phyloP scores from a whole-genome alignment of 2,888 invertebrate genomes.

The Corythucha ciliata region DNA sequence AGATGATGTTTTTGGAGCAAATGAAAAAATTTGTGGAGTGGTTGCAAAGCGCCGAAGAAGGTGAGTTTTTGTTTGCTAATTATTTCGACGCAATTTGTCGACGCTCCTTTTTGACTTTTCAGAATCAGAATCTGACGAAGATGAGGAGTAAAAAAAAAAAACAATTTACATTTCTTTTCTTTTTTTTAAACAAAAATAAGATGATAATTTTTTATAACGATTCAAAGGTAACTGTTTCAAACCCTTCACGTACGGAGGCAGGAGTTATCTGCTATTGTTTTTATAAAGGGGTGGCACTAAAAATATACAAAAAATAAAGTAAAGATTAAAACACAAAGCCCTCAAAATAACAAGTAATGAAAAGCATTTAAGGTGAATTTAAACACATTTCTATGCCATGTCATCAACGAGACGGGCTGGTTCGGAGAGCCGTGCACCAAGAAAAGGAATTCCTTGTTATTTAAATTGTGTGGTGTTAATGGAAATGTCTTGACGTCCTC shows the following conservation, averaged over 20 bases:
- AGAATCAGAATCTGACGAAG: slow-evolving; percentile 52
- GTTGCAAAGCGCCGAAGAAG: slow-evolving; percentile 94
- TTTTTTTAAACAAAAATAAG: no score
- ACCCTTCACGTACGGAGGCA: neutral
- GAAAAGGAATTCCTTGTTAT: neutral
- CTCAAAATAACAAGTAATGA: no score
- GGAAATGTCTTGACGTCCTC: neutral
- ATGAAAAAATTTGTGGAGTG: slow-evolving; percentile 97
- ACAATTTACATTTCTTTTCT: no score
- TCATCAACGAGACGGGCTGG: no score
- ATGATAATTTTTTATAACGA: slow-evolving; percentile 8
- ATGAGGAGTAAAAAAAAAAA: slow-evolving; percentile 42
- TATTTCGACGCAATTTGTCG: neutral
- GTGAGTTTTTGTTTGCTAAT: slow-evolving; percentile 37
- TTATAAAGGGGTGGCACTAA: no score
- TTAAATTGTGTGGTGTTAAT: neutral
- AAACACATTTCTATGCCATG: no score
- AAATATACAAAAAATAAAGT: no score
- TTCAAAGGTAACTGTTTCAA: neutral
- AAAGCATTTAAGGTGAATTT: no score
- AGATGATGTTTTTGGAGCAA: slow-evolving; percentile 95
- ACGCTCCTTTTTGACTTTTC: slow-evolving; percentile 16
- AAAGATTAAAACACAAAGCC: no score
- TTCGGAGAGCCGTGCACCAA: no score
- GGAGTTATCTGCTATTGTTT: no score